Percentiles rank a stretch among this genome's conserved stretches.
phyloP scores from a whole-genome alignment of 2,888 invertebrate species.

The Nycteola revayana region DNA sequence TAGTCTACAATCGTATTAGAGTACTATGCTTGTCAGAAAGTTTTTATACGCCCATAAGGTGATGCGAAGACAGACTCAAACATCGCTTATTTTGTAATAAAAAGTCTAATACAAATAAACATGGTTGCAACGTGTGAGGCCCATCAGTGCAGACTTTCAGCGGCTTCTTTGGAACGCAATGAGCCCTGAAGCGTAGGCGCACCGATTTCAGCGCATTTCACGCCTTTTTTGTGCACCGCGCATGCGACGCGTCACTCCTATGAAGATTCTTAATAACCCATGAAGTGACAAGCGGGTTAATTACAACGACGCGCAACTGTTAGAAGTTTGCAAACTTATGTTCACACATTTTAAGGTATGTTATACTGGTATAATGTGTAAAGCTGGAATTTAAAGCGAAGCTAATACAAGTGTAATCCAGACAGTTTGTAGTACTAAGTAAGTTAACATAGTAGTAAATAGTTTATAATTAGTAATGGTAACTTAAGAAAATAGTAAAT shows the following conservation, averaged over 20 bases:
- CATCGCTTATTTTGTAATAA: slow-evolving; percentile 10
- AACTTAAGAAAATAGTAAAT: too few species aligned
- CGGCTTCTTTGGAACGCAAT: slow-evolving; percentile 69
- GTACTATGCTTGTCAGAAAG: too few species aligned
- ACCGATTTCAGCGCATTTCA: slow-evolving; percentile 72
- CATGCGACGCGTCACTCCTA: slow-evolving; percentile 45
- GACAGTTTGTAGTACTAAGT: too few species aligned
- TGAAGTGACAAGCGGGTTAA: slow-evolving; percentile 69
- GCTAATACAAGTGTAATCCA: too few species aligned
- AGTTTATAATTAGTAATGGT: too few species aligned
- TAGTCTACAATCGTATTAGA: too few species aligned
- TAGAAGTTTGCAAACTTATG: slow-evolving; percentile 30
- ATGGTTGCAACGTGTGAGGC: slow-evolving; percentile 65
- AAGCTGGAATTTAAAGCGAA: too few species aligned
- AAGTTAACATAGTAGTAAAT: too few species aligned
- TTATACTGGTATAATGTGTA: too few species aligned
- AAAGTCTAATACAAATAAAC: slow-evolving; percentile 26
- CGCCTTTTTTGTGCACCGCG: slow-evolving; percentile 64
- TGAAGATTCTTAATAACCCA: slow-evolving; percentile 62
- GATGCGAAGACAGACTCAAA: slow-evolving; percentile 2
- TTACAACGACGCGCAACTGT: slow-evolving; percentile 49
- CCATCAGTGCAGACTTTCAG: slow-evolving; percentile 66
- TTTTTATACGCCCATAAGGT: too few species aligned
- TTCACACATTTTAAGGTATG: background rate
- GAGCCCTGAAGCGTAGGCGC: slow-evolving; percentile 68